Percentiles rank a stretch among this genome's conserved stretches.
Evolutionary conservation across 2,888 invertebrate genomes (phyloP).

Genomic region (Thysanoteuthis rhombus): DNA sequence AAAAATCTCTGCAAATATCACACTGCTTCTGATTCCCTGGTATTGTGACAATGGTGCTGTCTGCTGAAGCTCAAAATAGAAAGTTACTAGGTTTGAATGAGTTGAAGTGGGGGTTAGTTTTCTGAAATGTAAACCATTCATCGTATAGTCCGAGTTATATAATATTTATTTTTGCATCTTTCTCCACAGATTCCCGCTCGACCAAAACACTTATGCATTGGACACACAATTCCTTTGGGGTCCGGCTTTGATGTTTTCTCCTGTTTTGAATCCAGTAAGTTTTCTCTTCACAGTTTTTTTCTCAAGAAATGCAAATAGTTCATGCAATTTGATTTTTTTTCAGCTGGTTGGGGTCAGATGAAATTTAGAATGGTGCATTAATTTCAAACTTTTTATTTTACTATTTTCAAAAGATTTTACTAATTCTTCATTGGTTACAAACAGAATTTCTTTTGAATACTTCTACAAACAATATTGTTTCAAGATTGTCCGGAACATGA

Average conservation of each 20-base stretch:
- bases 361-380: neutral
- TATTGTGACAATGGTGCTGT: no score
- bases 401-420: neutral
- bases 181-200: constrained; percentile 50
- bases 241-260: constrained; percentile 60
- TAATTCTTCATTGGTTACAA: no score
- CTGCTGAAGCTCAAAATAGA: no score
- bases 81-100: no score
- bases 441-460: neutral
- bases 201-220: constrained; percentile 44
- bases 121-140: no score
- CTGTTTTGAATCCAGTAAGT: constrained; percentile 50
- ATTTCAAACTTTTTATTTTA: neutral
- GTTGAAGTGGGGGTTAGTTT: no score
- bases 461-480: neutral
- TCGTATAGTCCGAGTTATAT: no score
- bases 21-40: no score
- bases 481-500: neutral
- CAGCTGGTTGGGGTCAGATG: no score
- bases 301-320: neutral
- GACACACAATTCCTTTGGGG: constrained; percentile 66
- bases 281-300: neutral
- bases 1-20: no score
- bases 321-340: no score
- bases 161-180: constrained; percentile 29